Evolutionary conservation across 2,888 invertebrate species (phyloP).

Genomic region (Bruchidius siliquastri): DNA sequence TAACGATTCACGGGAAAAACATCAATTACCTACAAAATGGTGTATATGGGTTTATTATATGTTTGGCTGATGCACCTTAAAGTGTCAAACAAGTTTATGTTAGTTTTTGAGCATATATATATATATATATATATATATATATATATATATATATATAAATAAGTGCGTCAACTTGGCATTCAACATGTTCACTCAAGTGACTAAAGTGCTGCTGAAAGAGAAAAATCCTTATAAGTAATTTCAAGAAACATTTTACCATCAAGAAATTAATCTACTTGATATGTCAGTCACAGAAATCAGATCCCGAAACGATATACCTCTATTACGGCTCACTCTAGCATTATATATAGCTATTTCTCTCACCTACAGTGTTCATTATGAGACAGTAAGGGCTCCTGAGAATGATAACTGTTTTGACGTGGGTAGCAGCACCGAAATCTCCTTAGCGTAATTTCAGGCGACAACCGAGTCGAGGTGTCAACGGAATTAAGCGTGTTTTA

Average conservation of each 20-base stretch:
- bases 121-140: too few relatives aligned
- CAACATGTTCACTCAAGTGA: too few relatives aligned
- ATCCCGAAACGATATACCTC: neutral
- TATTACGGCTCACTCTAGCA: neutral
- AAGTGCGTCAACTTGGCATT: too few relatives aligned
- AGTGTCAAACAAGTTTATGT: too few relatives aligned
- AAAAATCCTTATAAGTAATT: too few relatives aligned
- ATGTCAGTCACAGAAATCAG: neutral
- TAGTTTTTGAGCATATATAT: too few relatives aligned
- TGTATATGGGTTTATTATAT: too few relatives aligned
- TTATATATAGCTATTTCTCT: neutral
- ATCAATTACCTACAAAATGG: too few relatives aligned
- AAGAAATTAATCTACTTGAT: neutral
- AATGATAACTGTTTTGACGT: neutral
- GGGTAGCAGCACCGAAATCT: neutral
- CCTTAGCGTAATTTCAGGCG: neutral
- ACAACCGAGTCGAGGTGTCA: neutral
- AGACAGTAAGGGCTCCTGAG: neutral
- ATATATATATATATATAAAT: too few relatives aligned
- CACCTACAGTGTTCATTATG: neutral
- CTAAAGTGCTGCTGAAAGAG: too few relatives aligned
- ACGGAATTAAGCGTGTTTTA: neutral
- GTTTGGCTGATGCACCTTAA: too few relatives aligned
- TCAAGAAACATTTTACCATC: neutral
- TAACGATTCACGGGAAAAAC: too few relatives aligned